Evolutionary conservation across 2,888 invertebrate species (phyloP).

Genomic region (Linyphia triangularis): DNA sequence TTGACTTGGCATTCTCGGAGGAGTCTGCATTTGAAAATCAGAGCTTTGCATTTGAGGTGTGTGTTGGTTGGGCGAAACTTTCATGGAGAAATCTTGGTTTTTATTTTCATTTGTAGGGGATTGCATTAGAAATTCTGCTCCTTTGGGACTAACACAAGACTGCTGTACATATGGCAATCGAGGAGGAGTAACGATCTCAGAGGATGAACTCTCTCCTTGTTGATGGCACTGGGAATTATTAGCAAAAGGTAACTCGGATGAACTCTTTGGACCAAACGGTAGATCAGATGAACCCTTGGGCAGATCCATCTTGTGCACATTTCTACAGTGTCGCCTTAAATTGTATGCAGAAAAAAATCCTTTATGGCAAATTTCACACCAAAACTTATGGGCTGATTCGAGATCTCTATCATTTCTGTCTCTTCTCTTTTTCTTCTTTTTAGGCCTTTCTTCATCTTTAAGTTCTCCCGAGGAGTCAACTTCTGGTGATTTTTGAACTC

Average conservation of each 20-base stretch:
- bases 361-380: conserved; percentile 74
- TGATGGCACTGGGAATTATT: conserved; percentile 55
- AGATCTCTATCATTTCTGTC: conserved; percentile 30
- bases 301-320: conserved; percentile 75
- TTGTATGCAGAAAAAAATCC: conserved; percentile 76
- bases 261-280: conserved; percentile 53
- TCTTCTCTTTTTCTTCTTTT: conserved; percentile 62
- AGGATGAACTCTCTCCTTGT: conserved; percentile 44
- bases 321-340: conserved; percentile 74
- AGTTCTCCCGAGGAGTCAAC: conserved; percentile 47
- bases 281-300: conserved; percentile 66
- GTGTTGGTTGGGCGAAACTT: conserved; percentile 52
- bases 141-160: conserved; percentile 61
- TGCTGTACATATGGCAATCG: conserved; percentile 52
- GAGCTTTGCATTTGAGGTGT: conserved; percentile 46
- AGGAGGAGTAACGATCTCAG: conserved; percentile 41
- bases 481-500: conserved; percentile 60
- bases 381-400: conserved; percentile 66
- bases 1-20: conserved; percentile 48
- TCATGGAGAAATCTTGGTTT: conserved; percentile 58
- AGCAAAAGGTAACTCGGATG: conserved; percentile 52
- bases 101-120: conserved; percentile 61
- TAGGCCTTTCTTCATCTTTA: conserved; percentile 55
- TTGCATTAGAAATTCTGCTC: conserved; percentile 49
- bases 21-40: conserved; percentile 70